Conservation (phyloP, 2,888 invertebrate species). For the Conistra vaccinii region DNA sequence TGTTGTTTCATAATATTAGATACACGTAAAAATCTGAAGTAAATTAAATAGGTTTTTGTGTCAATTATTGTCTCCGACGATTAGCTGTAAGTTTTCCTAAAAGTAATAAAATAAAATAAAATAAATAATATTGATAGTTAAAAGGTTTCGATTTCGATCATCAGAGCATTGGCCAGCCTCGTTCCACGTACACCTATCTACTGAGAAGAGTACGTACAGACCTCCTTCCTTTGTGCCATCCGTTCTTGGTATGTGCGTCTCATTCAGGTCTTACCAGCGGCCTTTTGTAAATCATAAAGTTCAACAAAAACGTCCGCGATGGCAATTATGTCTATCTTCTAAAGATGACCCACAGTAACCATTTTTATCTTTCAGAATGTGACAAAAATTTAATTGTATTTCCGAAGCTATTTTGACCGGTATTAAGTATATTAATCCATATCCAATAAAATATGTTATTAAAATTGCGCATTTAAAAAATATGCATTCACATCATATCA, state of each 20-base stretch:
- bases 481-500: no score
- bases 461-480: no score
- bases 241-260: neutral
- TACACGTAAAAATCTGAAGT: constrained; percentile 1
- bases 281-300: neutral
- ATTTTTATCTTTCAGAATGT: no score
- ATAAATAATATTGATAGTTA: neutral
- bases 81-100: no score
- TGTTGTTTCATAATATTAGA: constrained; percentile 38
- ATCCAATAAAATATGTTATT: no score
- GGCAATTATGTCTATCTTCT: no score
- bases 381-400: no score
- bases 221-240: neutral
- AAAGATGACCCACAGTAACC: no score
- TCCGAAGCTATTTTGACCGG: no score
- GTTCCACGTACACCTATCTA: neutral
- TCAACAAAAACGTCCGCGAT: no score
- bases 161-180: neutral
- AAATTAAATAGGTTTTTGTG: constrained; percentile 24
- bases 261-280: neutral
- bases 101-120: no score
- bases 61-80: neutral
- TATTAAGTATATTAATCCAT: no score
- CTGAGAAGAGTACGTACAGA: neutral
- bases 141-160: neutral